Conservation (phyloP, 53 echinoderm and acorn worm genomes). For the Astropecten irregularis region DNA sequence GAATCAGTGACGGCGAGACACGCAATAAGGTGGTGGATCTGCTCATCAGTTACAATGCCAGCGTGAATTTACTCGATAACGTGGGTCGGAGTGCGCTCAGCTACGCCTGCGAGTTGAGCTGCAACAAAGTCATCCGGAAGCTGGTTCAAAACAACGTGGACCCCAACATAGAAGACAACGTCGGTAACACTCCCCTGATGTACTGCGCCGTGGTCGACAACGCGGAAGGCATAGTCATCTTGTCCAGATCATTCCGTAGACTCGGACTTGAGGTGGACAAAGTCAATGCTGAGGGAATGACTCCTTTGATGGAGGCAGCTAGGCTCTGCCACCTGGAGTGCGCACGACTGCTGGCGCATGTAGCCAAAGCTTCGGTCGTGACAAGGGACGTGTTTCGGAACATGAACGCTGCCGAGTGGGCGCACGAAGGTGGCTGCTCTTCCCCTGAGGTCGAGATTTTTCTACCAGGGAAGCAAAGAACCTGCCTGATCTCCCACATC, state of each 20-base stretch:
- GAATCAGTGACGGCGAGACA: slow-evolving; percentile 62
- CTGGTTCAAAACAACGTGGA: slow-evolving; percentile 95
- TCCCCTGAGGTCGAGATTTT: slow-evolving; percentile 69
- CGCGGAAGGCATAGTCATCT: slow-evolving; percentile 60
- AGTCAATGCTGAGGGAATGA: slow-evolving; percentile 83
- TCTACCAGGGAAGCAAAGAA: too few species aligned
- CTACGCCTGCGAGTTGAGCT: slow-evolving; percentile 82
- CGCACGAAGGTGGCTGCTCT: slow-evolving; percentile 78
- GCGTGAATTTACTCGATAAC: slow-evolving; percentile 82
- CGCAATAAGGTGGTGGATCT: slow-evolving; percentile 62
- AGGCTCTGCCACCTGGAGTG: slow-evolving; percentile 68
- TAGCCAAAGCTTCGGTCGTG: slow-evolving; percentile 80
- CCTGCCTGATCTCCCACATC: too few species aligned
- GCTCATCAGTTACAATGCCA: slow-evolving; percentile 73
- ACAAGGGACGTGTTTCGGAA: slow-evolving; percentile 74
- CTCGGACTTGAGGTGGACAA: slow-evolving; percentile 89
- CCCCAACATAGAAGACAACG: slow-evolving; percentile 86
- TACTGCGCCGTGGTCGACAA: slow-evolving; percentile 84
- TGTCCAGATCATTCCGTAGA: slow-evolving; percentile 87
- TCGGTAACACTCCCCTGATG: slow-evolving; percentile 88
- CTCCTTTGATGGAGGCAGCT: slow-evolving; percentile 77
- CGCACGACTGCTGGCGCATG: slow-evolving; percentile 71
- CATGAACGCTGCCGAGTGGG: slow-evolving; percentile 89
- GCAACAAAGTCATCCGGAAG: slow-evolving; percentile 73
- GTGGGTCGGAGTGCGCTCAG: slow-evolving; percentile 89